phyloP scores from a whole-genome alignment of 2,888 invertebrate genomes.

The Sarcophaga variegata region DNA sequence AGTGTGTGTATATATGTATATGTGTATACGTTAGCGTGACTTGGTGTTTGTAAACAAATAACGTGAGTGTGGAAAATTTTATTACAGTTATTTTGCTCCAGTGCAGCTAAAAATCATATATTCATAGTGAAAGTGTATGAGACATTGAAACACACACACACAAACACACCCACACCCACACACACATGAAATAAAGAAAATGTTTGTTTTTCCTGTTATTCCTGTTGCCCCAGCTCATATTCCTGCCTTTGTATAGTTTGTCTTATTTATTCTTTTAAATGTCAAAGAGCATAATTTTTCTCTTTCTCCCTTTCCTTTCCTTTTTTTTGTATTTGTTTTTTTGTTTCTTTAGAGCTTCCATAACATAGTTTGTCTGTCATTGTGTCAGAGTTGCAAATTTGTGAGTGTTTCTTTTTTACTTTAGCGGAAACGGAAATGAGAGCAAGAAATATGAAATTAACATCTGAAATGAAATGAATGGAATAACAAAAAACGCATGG shows the following conservation, averaged over 20 bases:
- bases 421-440: constrained; percentile 53
- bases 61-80: constrained; percentile 53
- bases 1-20: not conserved
- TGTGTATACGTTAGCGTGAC: not conserved
- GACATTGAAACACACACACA: not conserved
- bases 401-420: constrained; percentile 9
- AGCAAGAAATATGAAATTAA: constrained; percentile 60
- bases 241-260: constrained; percentile 45
- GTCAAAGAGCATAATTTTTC: constrained; percentile 65
- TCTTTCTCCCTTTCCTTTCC: not conserved
- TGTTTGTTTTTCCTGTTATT: constrained; percentile 14
- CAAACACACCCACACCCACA: too few species aligned
- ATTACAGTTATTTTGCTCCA: constrained; percentile 11
- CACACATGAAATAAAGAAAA: constrained; percentile 2
- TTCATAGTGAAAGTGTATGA: constrained; percentile 49
- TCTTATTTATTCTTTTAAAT: constrained; percentile 63
- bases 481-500: not conserved
- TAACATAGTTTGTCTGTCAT: not conserved
- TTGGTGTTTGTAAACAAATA: constrained; percentile 13
- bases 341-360: not conserved
- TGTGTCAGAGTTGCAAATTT: not conserved
- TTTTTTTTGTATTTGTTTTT: not conserved
- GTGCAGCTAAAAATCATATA: constrained; percentile 33
- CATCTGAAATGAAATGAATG: constrained; percentile 30
- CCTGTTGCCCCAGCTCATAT: not conserved